Evolutionary conservation across 2,888 invertebrate species (phyloP).

Genomic region (Oscheius sp.): DNA sequence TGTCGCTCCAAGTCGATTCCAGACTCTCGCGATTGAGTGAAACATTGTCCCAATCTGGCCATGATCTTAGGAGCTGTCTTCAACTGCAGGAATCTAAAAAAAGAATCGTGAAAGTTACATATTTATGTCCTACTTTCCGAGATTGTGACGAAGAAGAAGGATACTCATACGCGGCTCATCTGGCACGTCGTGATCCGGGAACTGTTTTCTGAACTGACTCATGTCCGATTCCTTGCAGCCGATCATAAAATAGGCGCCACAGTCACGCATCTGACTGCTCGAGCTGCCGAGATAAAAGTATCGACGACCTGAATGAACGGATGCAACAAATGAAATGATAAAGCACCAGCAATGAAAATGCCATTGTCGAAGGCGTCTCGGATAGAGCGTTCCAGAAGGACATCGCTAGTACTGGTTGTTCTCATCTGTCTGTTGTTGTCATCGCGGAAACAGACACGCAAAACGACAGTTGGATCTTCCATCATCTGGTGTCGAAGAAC

Average conservation of each 20-base stretch:
- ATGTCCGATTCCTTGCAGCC: conserved; percentile 6
- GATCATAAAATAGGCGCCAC: conserved; percentile 38
- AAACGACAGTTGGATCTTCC: conserved; percentile 1
- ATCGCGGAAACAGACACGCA: conserved; percentile 43
- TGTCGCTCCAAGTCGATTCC: conserved; percentile 23
- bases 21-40: conserved; percentile 67
- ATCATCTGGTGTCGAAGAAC: conserved; percentile 18
- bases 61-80: conserved; percentile 73
- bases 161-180: conserved; percentile 25
- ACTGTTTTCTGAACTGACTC: neutral
- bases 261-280: conserved; percentile 37
- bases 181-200: neutral
- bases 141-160: conserved; percentile 11
- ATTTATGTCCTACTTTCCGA: conserved; percentile 13
- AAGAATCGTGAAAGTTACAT: neutral
- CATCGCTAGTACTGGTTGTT: conserved; percentile 47
- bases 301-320: conserved; percentile 5
- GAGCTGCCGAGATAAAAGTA: conserved; percentile 38
- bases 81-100: conserved; percentile 64
- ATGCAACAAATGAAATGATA: neutral
- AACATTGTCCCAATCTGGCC: conserved; percentile 74
- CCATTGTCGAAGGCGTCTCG: conserved; percentile 53
- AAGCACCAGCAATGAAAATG: conserved; percentile 59
- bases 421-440: conserved; percentile 59
- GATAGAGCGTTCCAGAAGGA: conserved; percentile 59